A percentile compares a stretch with the other conserved stretches of the same genome.
Evolutionary conservation across 2,113 vertebrate species (phyloP).

Genomic region (Scortum barcoo): DNA sequence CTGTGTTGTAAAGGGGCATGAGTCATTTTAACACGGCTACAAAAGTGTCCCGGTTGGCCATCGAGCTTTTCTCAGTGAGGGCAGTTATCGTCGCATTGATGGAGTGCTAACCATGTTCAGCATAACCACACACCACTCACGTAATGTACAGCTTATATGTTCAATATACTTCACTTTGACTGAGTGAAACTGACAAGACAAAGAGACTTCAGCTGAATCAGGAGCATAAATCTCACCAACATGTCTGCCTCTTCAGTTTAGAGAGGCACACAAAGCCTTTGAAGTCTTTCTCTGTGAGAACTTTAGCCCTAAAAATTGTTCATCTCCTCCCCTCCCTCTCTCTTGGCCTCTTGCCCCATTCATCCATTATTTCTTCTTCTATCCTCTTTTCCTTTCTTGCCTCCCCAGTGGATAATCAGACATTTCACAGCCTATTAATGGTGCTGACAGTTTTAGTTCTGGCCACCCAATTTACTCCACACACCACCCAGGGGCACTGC

Average conservation of each 20-base stretch:
- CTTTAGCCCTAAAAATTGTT: slow-evolving; percentile 5
- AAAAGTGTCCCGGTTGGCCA: slow-evolving; percentile 22
- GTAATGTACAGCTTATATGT: background rate
- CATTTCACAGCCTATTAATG: slow-evolving; percentile 53
- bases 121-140: slow-evolving; percentile 11
- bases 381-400: background rate
- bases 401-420: slow-evolving; percentile 27
- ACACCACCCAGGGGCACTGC: background rate
- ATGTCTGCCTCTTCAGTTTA: background rate
- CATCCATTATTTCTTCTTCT: slow-evolving; percentile 27
- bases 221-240: background rate
- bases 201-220: slow-evolving; percentile 3
- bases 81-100: background rate
- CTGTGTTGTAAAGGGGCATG: slow-evolving; percentile 18
- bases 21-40: slow-evolving; percentile 51
- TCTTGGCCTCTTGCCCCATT: slow-evolving; percentile 9
- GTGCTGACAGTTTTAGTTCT: slow-evolving; percentile 44
- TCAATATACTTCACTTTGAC: slow-evolving; percentile 1
- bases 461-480: slow-evolving; percentile 23
- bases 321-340: background rate
- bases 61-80: slow-evolving; percentile 20
- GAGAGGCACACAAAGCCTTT: slow-evolving; percentile 19
- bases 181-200: background rate
- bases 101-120: background rate
- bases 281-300: slow-evolving; percentile 15